A percentile compares a stretch with the other conserved stretches of the same genome.
These are phyloP conservation scores for Lutjanus argentimaculatus DNA, from an alignment of 2,797 vertebrate genomes.

Conservation along the genomic window DNA sequence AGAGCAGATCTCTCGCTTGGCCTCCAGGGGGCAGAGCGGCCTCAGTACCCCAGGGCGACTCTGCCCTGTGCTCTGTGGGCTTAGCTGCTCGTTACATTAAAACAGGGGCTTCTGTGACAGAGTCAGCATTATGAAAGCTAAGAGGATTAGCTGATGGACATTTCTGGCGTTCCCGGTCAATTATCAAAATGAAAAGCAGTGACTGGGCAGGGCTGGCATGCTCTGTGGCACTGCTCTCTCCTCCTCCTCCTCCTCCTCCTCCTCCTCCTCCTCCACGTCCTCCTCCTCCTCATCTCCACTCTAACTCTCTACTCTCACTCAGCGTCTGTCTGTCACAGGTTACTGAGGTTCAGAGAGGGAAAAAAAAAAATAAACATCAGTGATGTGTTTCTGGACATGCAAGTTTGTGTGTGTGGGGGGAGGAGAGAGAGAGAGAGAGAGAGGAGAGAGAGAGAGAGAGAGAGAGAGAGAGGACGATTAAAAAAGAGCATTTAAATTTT, in stretches of 20 bases:
- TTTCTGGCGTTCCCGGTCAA: constrained; percentile 85
- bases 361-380: constrained; percentile 54
- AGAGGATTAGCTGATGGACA: constrained; percentile 90
- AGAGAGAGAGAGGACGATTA: too few relatives aligned
- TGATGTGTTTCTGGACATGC: constrained; percentile 57
- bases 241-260: not conserved
- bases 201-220: constrained; percentile 77
- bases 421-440: not conserved
- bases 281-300: constrained; percentile 46
- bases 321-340: constrained; percentile 71
- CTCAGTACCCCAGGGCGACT: constrained; percentile 30
- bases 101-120: constrained; percentile 86
- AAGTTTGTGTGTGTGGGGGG: constrained; percentile 34
- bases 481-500: constrained; percentile 82
- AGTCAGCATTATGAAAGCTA: constrained; percentile 87
- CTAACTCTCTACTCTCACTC: constrained; percentile 48
- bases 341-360: constrained; percentile 61
- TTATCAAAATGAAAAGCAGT: constrained; percentile 88
- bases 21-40: constrained; percentile 75
- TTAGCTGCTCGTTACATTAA: constrained; percentile 88
- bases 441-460: too few relatives aligned
- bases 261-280: constrained; percentile 1
- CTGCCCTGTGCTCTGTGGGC: constrained; percentile 66
- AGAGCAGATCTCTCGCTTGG: constrained; percentile 34
- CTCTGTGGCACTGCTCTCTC: constrained; percentile 69